Conservation (phyloP, 2,113 vertebrate species). For the Cathartes aura region DNA sequence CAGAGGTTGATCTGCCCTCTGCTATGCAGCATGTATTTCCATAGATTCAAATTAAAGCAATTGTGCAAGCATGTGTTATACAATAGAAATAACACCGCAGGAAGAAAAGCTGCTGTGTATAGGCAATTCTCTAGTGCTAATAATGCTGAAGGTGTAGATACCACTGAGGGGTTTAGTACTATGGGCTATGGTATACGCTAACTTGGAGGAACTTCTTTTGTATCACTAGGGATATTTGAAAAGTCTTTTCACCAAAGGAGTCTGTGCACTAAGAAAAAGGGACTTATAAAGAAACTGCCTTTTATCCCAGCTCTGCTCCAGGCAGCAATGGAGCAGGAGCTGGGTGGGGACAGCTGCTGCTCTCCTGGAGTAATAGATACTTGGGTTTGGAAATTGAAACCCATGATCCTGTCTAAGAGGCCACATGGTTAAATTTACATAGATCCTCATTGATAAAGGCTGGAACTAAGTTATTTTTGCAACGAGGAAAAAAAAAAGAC, state of each 20-base stretch:
- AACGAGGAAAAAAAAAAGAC: fast-evolving
- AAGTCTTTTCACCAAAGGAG: background rate
- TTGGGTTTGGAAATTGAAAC: background rate
- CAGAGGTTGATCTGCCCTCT: conserved; percentile 13
- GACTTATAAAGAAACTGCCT: background rate
- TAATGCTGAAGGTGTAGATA: background rate
- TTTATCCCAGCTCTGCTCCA: background rate
- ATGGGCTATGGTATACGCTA: fast-evolving
- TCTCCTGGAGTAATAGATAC: background rate
- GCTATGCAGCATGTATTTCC: background rate
- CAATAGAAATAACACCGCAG: background rate
- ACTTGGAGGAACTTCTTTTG: background rate
- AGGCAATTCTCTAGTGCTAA: background rate
- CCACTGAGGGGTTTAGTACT: background rate
- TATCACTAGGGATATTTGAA: background rate
- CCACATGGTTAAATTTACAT: background rate
- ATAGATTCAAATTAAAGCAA: background rate
- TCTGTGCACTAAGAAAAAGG: background rate
- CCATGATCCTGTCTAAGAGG: background rate
- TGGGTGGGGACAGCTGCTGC: background rate
- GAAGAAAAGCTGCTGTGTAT: background rate
- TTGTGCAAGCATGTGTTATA: background rate
- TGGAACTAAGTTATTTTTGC: background rate
- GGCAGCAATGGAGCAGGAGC: background rate
- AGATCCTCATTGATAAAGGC: background rate